Evolutionary conservation across 1,140 invertebrate genomes (phyloP).

Genomic region (Tyrophagus putrescentiae): DNA sequence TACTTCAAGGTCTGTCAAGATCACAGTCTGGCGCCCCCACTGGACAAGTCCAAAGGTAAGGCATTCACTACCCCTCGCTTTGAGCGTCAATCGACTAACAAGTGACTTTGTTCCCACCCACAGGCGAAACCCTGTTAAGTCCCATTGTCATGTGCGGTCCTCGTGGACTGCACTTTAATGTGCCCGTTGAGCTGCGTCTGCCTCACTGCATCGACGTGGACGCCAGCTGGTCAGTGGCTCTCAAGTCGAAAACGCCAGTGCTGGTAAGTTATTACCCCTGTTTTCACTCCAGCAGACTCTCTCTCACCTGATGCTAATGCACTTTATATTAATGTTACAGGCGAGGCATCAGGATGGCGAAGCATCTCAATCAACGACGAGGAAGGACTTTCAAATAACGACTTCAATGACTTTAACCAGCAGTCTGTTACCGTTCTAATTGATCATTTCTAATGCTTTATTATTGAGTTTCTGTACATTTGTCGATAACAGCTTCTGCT

Average conservation of each 20-base stretch:
- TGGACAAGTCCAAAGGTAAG: slow-evolving; percentile 74
- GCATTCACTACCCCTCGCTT: slow-evolving; percentile 14
- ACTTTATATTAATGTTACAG: slow-evolving; percentile 28
- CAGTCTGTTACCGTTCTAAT: slow-evolving; percentile 73
- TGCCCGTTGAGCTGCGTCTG: slow-evolving; percentile 61
- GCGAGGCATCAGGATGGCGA: slow-evolving; percentile 59
- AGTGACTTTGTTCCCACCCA: not conserved
- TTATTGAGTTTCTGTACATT: no score
- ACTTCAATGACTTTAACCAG: slow-evolving; percentile 38
- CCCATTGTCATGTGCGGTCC: slow-evolving; percentile 90
- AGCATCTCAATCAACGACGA: slow-evolving; percentile 35
- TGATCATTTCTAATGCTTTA: slow-evolving; percentile 58
- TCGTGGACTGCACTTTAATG: slow-evolving; percentile 67
- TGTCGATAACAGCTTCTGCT: no score
- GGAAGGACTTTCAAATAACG: slow-evolving; percentile 30
- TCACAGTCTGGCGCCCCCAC: slow-evolving; percentile 52
- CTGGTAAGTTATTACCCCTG: slow-evolving; percentile 28
- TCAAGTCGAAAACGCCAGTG: slow-evolving; percentile 58
- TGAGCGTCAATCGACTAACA: slow-evolving; percentile 1
- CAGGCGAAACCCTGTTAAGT: slow-evolving; percentile 78
- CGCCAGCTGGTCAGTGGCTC: slow-evolving; percentile 40
- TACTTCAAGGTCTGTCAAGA: slow-evolving; percentile 73
- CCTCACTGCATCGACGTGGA: slow-evolving; percentile 40
- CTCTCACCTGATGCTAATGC: not conserved
- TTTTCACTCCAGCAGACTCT: not conserved